Evolutionary conservation across 2,797 vertebrate genomes (phyloP), one percentile per base, ranked within the genome.

Genomic region (Lacerta bilineata): DNA sequence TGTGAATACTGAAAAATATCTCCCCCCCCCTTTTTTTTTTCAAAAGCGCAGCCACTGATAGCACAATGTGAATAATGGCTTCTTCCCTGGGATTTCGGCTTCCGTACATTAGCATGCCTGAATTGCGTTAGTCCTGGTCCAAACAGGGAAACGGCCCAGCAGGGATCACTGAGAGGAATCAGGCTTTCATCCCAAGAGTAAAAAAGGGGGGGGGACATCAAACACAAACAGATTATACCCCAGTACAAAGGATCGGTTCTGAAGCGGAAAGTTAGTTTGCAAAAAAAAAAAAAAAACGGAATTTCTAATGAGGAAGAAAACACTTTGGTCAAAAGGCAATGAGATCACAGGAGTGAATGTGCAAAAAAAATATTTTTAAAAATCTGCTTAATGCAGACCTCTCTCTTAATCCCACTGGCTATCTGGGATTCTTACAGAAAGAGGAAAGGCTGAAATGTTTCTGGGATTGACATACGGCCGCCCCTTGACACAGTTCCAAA

Each of bases 71-170:
- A 88, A 88, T 39, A 84, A 84, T 81, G 61, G 15, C 76, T 89
- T 93, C 84, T 89, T 93, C 84, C 75, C 89, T 46, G 74, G 78
- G 90, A 91, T 82, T 69, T 46, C 61, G 25, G 29, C 85, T 75
- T 27, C 74, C 27, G 6, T 36, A 6, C 33, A 59, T 88, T 88
- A 87, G 89, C 85, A 84, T 50, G 78, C 43, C 85, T 78, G 86
- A 86, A 87, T 41, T 89, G 78, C 88, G 83, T 91, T 87, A 86
- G 80, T 72, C 61, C 86, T 46, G 29, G 2, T 61, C 46, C 66
- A 41, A 8, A 66, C 27, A 88, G 78, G 80, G 66, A 94, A 87
- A 89, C 69, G 85, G 36, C 87, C 43, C 82, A 41, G 50, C 87
- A 76, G 64, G 50, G 23, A 80, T 46, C 75, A 46, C 1, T 78